Evolutionary conservation across 1,140 invertebrate species (phyloP).

Genomic region (Drosophila ficusphila): DNA sequence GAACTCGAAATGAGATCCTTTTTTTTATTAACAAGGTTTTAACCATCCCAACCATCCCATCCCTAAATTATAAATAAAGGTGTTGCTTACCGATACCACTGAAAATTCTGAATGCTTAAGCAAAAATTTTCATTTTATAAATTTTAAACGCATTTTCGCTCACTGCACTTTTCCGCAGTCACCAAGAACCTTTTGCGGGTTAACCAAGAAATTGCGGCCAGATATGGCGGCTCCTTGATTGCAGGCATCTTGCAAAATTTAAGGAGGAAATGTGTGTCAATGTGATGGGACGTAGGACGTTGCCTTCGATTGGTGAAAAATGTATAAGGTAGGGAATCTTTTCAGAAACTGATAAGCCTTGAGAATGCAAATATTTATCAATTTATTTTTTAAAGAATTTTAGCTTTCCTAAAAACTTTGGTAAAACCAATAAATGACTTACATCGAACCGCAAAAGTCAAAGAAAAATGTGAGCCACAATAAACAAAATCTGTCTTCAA

Average conservation of each 20-base stretch:
- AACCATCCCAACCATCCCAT: too few relatives aligned
- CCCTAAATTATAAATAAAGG: too few relatives aligned
- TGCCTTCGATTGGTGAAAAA: not conserved
- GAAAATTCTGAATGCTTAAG: too few relatives aligned
- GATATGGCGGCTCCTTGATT: constrained; percentile 40
- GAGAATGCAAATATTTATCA: constrained; percentile 13
- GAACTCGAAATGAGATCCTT: too few relatives aligned
- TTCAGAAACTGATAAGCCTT: not conserved
- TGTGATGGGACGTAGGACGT: not conserved
- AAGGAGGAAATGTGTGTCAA: constrained; percentile 35
- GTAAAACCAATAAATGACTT: constrained; percentile 1
- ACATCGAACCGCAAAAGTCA: constrained; percentile 9
- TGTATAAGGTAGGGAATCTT: not conserved
- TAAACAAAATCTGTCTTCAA: too few relatives aligned
- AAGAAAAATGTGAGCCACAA: not conserved
- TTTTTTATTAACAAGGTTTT: too few relatives aligned
- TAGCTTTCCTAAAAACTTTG: not conserved
- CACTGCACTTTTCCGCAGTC: not conserved
- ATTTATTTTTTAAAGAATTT: constrained; percentile 8
- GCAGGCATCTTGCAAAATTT: constrained; percentile 18
- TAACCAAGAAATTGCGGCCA: constrained; percentile 26
- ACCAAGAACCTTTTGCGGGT: constrained; percentile 9
- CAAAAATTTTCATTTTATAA: too few relatives aligned
- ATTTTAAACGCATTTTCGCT: not conserved
- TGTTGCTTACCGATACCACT: too few relatives aligned